A percentile compares a stretch with the other conserved stretches of the same genome.
phyloP scores from a whole-genome alignment of 2,797 vertebrate genomes.

The Enteromius radiatus region DNA sequence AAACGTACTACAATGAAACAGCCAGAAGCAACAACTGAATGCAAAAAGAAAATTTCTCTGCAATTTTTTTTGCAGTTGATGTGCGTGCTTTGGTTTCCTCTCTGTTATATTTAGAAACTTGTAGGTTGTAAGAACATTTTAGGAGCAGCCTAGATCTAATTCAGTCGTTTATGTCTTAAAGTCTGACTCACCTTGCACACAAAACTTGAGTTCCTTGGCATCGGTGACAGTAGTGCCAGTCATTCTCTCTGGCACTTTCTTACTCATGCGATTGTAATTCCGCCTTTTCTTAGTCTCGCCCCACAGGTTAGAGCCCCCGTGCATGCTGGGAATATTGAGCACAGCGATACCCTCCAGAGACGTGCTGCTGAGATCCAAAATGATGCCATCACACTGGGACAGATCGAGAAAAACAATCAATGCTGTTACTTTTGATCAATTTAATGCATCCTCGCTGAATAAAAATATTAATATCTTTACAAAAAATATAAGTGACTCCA shows the following conservation, averaged over 20 bases:
- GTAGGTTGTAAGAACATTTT: slow-evolving; percentile 9
- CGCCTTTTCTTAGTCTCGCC: slow-evolving; percentile 91
- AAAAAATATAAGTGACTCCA: background rate
- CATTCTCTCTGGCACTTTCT: slow-evolving; percentile 80
- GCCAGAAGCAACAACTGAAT: slow-evolving; percentile 20
- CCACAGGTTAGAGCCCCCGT: slow-evolving; percentile 95
- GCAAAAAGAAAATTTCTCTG: background rate
- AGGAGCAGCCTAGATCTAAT: slow-evolving; percentile 14
- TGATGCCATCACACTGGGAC: slow-evolving; percentile 88
- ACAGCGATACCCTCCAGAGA: slow-evolving; percentile 93
- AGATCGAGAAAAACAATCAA: background rate
- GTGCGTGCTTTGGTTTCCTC: background rate
- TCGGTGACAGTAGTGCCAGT: slow-evolving; percentile 82
- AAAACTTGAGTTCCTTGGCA: slow-evolving; percentile 92
- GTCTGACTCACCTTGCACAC: slow-evolving; percentile 87
- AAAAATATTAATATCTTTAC: background rate
- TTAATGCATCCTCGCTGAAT: background rate
- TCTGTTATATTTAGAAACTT: background rate
- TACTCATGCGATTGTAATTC: slow-evolving; percentile 88
- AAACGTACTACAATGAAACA: slow-evolving; percentile 16
- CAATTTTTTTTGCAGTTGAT: background rate
- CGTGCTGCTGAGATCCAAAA: slow-evolving; percentile 87
- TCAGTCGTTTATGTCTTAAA: background rate
- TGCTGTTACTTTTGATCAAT: background rate
- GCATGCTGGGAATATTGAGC: slow-evolving; percentile 98